Conservation (phyloP, 2,113 vertebrate species). For the Ptyas mucosa region DNA sequence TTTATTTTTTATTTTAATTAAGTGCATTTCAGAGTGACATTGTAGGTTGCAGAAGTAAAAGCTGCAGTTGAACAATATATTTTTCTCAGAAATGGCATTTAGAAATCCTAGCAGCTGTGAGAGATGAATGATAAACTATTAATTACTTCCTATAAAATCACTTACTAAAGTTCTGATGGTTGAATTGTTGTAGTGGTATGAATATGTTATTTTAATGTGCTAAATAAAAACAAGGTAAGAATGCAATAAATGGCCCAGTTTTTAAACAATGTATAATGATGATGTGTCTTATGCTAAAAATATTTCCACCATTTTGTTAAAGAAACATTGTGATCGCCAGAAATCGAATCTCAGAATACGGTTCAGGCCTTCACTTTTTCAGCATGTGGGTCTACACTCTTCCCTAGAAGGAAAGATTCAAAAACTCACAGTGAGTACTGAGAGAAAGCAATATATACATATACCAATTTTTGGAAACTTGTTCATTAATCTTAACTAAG, state of each 20-base stretch:
- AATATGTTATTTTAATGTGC: not conserved
- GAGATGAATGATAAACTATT: not conserved
- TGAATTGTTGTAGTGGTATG: not conserved
- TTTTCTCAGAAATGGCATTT: not conserved
- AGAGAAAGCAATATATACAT: not conserved
- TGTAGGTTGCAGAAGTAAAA: not conserved
- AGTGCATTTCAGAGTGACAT: not conserved
- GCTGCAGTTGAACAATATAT: not conserved
- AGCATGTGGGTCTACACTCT: slow-evolving; percentile 95
- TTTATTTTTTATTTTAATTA: not conserved
- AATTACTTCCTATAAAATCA: not conserved
- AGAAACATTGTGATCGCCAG: slow-evolving; percentile 97
- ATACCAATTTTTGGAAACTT: not conserved
- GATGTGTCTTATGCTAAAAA: not conserved
- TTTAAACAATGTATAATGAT: not conserved
- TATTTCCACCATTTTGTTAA: slow-evolving; percentile 6
- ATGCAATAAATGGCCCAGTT: not conserved
- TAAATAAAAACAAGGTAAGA: not conserved
- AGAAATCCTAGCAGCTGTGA: not conserved
- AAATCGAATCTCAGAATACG: slow-evolving; percentile 94
- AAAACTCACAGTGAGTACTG: slow-evolving; percentile 89
- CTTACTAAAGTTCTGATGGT: not conserved
- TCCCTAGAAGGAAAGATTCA: slow-evolving; percentile 97
- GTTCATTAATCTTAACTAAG: not conserved
- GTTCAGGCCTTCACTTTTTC: slow-evolving; percentile 96